Evolutionary conservation across 2,113 vertebrate genomes (phyloP).

Genomic region (Uropsilus gracilis): DNA sequence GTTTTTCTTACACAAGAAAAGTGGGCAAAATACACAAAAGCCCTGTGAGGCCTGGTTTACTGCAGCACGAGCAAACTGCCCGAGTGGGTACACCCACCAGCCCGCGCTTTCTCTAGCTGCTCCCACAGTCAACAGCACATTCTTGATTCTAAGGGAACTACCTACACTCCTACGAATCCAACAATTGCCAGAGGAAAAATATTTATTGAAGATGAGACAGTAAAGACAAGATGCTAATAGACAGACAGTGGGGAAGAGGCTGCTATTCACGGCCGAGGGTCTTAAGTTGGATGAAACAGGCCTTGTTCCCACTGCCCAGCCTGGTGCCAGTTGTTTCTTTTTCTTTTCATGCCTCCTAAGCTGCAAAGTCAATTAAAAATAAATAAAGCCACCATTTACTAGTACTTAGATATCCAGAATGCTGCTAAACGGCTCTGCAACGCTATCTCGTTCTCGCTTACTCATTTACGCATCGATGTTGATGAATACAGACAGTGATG

Average conservation of each 20-base stretch:
- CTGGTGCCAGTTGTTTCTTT: background rate
- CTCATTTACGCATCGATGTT: background rate
- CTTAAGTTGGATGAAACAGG: too few species aligned
- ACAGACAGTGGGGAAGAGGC: background rate
- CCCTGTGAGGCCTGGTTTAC: background rate
- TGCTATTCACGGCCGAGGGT: background rate
- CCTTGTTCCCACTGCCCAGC: background rate
- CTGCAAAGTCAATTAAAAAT: slow-evolving; percentile 56
- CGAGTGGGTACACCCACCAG: background rate
- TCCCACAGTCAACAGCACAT: background rate
- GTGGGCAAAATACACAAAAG: background rate
- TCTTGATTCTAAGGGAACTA: background rate
- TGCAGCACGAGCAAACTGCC: background rate
- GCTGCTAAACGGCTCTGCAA: background rate
- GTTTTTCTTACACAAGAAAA: background rate
- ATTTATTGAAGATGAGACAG: background rate
- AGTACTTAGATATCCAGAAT: slow-evolving; percentile 14
- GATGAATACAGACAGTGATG: background rate
- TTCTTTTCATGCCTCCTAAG: background rate
- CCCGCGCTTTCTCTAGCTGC: background rate
- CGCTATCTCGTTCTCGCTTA: background rate
- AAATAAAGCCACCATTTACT: slow-evolving; percentile 46
- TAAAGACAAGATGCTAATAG: background rate
- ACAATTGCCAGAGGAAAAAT: background rate
- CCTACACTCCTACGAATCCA: background rate